A percentile compares a stretch with the other conserved stretches of the same genome.
Evolutionary conservation across 2,888 invertebrate species (phyloP).

Genomic region (Marronus borbonicus): DNA sequence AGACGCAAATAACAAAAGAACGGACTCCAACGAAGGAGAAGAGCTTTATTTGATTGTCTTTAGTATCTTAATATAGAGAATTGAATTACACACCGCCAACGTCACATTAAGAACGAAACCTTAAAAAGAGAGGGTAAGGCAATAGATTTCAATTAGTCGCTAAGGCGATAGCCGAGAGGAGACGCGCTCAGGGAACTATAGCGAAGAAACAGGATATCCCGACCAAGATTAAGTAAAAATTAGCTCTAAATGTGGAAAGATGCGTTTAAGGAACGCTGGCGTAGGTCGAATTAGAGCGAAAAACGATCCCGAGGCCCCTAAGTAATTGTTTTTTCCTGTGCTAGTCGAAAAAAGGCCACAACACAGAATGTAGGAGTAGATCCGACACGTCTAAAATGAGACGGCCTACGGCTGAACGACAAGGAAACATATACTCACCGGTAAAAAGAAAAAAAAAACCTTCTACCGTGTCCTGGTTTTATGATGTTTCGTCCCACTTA

Average conservation of each 20-base stretch:
- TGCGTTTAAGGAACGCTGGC: slow-evolving; percentile 29
- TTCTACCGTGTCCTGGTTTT: slow-evolving; percentile 28
- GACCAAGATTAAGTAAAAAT: slow-evolving; percentile 45
- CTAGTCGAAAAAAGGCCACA: slow-evolving; percentile 2
- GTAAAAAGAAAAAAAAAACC: slow-evolving; percentile 10
- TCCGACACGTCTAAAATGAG: slow-evolving; percentile 4
- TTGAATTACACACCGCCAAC: slow-evolving; percentile 39
- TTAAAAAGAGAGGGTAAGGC: slow-evolving; percentile 27
- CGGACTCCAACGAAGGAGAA: neutral
- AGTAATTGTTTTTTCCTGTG: slow-evolving; percentile 38
- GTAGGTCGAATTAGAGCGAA: slow-evolving; percentile 28
- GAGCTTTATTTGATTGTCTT: slow-evolving; percentile 37
- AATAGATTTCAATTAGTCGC: slow-evolving; percentile 46
- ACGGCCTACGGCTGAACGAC: neutral
- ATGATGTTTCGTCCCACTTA: slow-evolving; percentile 34
- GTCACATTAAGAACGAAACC: slow-evolving; percentile 42
- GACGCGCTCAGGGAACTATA: neutral
- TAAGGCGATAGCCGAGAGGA: slow-evolving; percentile 12
- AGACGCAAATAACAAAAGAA: neutral
- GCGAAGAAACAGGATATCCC: slow-evolving; percentile 21
- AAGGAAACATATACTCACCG: slow-evolving; percentile 22
- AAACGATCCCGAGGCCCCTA: slow-evolving; percentile 37
- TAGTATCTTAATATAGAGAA: slow-evolving; percentile 41
- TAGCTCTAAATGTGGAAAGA: slow-evolving; percentile 44
- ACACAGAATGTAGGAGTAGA: slow-evolving; percentile 4